Evolutionary conservation across 2,113 vertebrate genomes (phyloP).

Genomic region (Columbina picui): DNA sequence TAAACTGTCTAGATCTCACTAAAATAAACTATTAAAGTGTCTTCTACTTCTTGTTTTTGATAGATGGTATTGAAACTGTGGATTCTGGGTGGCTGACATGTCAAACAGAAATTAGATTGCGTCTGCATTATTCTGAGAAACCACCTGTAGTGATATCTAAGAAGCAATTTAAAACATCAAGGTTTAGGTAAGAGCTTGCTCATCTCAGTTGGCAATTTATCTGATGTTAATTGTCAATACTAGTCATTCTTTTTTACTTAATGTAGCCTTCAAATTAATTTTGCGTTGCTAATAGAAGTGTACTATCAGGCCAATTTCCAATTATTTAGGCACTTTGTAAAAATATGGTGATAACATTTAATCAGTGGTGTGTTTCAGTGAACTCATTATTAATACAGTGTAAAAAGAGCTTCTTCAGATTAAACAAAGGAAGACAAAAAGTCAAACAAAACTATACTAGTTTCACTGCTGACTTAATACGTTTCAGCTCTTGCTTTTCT

Average conservation of each 20-base stretch:
- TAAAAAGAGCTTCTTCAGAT: background rate
- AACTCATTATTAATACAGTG: background rate
- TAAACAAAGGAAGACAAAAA: background rate
- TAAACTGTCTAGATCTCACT: background rate
- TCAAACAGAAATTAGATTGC: constrained; percentile 95
- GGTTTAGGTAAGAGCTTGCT: constrained; percentile 88
- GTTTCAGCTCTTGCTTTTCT: background rate
- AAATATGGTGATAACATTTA: background rate
- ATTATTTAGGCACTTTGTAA: background rate
- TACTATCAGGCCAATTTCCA: background rate
- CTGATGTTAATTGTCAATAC: background rate
- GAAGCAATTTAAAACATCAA: constrained; percentile 96
- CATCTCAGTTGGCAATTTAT: background rate
- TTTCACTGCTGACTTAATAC: background rate
- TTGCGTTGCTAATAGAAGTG: background rate
- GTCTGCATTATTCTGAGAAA: constrained; percentile 92
- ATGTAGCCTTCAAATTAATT: background rate
- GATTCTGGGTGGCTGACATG: constrained; percentile 96
- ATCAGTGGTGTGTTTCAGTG: background rate
- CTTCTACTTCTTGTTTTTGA: constrained; percentile 29
- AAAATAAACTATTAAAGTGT: background rate
- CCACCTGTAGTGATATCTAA: constrained; percentile 93
- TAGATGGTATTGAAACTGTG: constrained; percentile 86
- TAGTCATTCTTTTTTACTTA: background rate
- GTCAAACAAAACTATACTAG: background rate